Conservation (phyloP, 2,888 invertebrate species). For the Holacanthella duospinosa region DNA sequence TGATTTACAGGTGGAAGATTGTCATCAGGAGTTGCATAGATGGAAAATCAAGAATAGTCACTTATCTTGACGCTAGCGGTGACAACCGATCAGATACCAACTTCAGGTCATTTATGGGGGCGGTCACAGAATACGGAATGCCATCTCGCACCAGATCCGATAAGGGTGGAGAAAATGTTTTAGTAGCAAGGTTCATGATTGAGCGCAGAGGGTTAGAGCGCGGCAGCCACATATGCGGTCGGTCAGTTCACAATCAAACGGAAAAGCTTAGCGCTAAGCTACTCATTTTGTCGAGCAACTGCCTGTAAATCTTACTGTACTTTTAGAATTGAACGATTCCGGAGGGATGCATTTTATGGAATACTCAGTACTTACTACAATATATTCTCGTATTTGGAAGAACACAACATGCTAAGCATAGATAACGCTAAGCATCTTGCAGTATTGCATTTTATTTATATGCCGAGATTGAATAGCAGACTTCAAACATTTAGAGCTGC, state of each 20-base stretch:
- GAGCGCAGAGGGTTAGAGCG: not conserved
- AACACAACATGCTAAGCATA: not conserved
- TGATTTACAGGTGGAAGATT: slow-evolving; percentile 17
- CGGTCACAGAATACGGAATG: slow-evolving; percentile 11
- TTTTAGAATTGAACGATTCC: slow-evolving; percentile 6
- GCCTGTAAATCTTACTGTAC: too few relatives aligned
- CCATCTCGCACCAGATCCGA: slow-evolving; percentile 15
- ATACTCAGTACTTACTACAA: not conserved
- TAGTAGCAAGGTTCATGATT: slow-evolving; percentile 12
- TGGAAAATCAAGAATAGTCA: slow-evolving; percentile 18
- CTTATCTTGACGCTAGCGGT: slow-evolving; percentile 12
- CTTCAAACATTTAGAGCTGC: not conserved
- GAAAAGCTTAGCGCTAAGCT: not conserved
- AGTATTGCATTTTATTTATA: not conserved
- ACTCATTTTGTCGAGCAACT: too few relatives aligned
- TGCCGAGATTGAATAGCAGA: not conserved
- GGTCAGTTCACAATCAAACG: slow-evolving; percentile 11
- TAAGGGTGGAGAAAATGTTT: slow-evolving; percentile 6
- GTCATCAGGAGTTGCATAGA: slow-evolving; percentile 22
- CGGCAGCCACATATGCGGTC: slow-evolving; percentile 9
- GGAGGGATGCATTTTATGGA: slow-evolving; percentile 3
- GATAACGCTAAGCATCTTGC: not conserved
- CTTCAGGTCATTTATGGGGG: slow-evolving; percentile 12
- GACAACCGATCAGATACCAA: slow-evolving; percentile 16
- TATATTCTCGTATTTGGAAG: not conserved